phyloP scores from a whole-genome alignment of 2,113 vertebrate genomes.

The Greenwoodochromis staneri region DNA sequence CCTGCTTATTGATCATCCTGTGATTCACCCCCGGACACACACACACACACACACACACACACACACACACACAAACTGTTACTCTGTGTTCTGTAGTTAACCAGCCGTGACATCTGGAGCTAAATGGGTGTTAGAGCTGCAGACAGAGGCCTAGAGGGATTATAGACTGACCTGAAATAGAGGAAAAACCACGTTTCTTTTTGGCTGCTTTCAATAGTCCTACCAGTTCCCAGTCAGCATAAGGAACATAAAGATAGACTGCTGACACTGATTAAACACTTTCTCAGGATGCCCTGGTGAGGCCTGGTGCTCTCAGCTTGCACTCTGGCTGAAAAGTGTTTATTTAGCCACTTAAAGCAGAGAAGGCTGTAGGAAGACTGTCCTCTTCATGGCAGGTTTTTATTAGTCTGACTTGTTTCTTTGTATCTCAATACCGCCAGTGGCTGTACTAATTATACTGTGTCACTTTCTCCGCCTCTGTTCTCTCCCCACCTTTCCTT shows the following conservation, averaged over 20 bases:
- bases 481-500: background rate
- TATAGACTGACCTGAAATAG: background rate
- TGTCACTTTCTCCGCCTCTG: background rate
- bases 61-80: background rate
- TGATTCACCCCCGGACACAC: background rate
- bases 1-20: background rate
- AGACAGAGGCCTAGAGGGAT: background rate
- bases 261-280: background rate
- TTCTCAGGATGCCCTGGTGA: background rate
- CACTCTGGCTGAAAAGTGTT: background rate
- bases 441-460: constrained; percentile 23
- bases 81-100: background rate
- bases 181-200: background rate
- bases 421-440: background rate
- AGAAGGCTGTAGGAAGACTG: background rate
- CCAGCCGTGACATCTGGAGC: constrained; percentile 1
- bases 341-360: background rate
- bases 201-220: background rate
- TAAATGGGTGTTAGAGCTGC: background rate
- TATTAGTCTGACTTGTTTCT: constrained; percentile 18
- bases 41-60: background rate
- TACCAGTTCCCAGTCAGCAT: background rate
- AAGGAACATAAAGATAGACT: background rate
- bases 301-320: background rate
- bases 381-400: constrained; percentile 23